phyloP scores from a whole-genome alignment of 1,140 invertebrate species.

The Oscheius sp. region DNA sequence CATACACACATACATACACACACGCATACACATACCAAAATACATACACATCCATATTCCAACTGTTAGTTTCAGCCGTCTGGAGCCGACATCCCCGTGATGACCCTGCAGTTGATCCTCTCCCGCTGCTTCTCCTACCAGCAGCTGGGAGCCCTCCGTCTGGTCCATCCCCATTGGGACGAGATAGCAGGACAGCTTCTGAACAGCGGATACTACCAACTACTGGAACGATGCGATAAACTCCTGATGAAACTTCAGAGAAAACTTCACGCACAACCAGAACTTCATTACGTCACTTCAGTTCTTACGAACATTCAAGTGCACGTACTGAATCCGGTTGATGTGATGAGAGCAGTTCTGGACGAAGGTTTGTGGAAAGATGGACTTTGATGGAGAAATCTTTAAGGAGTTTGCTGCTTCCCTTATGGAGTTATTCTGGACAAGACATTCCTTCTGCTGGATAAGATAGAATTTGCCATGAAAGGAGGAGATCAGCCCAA shows the following conservation, averaged over 20 bases:
- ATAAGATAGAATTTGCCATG: slow-evolving; percentile 47
- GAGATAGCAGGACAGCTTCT: slow-evolving; percentile 57
- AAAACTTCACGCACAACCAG: slow-evolving; percentile 40
- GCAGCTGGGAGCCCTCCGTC: slow-evolving; percentile 31
- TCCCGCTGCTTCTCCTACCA: slow-evolving; percentile 20
- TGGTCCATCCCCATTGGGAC: slow-evolving; percentile 49
- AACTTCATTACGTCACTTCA: slow-evolving; percentile 39
- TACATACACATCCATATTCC: not conserved
- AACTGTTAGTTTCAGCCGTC: slow-evolving; percentile 12
- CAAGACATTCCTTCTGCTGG: slow-evolving; percentile 47
- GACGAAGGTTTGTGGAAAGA: slow-evolving; percentile 58
- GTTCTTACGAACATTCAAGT: slow-evolving; percentile 57
- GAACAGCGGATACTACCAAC: slow-evolving; percentile 52
- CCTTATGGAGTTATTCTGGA: slow-evolving; percentile 58
- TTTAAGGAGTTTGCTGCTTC: slow-evolving; percentile 56
- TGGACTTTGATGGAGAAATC: not conserved
- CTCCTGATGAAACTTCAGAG: slow-evolving; percentile 53
- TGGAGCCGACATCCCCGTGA: slow-evolving; percentile 6
- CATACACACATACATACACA: not conserved
- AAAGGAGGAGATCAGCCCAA: slow-evolving; percentile 19
- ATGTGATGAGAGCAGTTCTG: slow-evolving; percentile 56
- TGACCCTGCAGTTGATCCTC: slow-evolving; percentile 24
- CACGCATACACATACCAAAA: not conserved
- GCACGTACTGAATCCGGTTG: slow-evolving; percentile 59
- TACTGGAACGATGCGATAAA: slow-evolving; percentile 54